phyloP scores from a whole-genome alignment of 2,113 vertebrate species.

The Oreochromis niloticus region DNA sequence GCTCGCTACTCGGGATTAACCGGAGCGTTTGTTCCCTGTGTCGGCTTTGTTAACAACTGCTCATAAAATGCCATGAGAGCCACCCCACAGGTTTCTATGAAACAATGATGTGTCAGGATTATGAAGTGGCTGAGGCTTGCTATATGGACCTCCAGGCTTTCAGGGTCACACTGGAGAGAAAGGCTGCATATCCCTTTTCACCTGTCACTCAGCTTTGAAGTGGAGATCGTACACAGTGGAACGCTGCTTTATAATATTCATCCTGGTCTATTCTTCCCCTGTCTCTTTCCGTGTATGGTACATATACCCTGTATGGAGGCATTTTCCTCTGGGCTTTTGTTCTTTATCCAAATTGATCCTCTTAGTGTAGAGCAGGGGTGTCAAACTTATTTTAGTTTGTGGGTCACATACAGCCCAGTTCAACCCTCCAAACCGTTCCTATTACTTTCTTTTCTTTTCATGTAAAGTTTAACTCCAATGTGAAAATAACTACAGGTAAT shows the following conservation, averaged over 20 bases:
- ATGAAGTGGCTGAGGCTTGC: background rate
- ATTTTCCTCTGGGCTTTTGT: background rate
- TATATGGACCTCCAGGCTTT: background rate
- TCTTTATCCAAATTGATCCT: background rate
- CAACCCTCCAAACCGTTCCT: background rate
- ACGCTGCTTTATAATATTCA: background rate
- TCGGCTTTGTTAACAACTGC: background rate
- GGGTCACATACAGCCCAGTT: background rate
- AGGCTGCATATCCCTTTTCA: background rate
- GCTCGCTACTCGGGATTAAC: background rate
- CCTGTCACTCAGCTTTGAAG: background rate
- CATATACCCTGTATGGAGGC: background rate
- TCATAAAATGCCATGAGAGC: slow-evolving; percentile 1
- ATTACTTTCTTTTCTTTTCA: background rate
- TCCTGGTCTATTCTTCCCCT: background rate
- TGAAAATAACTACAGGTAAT: background rate
- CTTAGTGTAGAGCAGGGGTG: background rate
- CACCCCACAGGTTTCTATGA: background rate
- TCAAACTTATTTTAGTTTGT: background rate
- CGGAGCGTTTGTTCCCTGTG: background rate
- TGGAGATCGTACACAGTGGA: background rate
- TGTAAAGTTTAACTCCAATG: background rate
- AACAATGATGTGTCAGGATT: background rate
- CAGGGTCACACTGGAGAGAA: background rate
- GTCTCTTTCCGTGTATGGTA: background rate